Evolutionary conservation across 2,888 invertebrate genomes (phyloP).

Genomic region (Mantis religiosa): DNA sequence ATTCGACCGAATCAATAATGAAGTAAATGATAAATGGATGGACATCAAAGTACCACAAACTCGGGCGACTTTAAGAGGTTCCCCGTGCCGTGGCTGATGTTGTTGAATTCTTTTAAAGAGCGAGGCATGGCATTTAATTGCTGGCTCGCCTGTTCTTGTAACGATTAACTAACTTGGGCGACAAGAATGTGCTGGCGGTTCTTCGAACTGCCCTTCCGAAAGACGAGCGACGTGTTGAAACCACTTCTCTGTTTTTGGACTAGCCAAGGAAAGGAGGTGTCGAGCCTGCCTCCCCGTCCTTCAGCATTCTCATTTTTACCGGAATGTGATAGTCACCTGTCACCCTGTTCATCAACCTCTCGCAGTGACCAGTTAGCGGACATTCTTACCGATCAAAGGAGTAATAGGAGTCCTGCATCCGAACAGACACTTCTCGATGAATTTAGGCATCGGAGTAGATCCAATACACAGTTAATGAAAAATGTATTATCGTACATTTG

Average conservation of each 20-base stretch:
- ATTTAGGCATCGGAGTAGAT: not conserved
- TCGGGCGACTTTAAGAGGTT: not conserved
- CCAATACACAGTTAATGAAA: not conserved
- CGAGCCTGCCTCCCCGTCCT: not conserved
- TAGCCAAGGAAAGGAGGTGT: not conserved
- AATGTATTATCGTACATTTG: not conserved
- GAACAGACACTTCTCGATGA: not conserved
- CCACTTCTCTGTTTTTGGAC: not conserved
- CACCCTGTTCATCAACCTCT: slow-evolving; percentile 28
- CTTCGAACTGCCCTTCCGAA: not conserved
- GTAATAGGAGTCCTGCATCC: not conserved
- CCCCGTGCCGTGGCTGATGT: not conserved
- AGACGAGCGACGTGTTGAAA: not conserved
- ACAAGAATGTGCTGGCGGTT: not conserved
- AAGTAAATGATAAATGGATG: too few species aligned
- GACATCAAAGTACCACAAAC: not conserved
- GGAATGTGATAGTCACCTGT: slow-evolving; percentile 27
- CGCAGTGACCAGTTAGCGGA: not conserved
- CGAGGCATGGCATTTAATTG: not conserved
- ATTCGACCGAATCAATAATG: too few species aligned
- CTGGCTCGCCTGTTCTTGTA: not conserved
- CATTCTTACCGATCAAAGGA: not conserved
- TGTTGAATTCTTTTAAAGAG: not conserved
- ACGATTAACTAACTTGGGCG: not conserved
- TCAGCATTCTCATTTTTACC: not conserved